Percentiles rank a stretch among this genome's conserved stretches.
Conservation (phyloP, 1,140 invertebrate genomes). For the Cydia splendana region DNA sequence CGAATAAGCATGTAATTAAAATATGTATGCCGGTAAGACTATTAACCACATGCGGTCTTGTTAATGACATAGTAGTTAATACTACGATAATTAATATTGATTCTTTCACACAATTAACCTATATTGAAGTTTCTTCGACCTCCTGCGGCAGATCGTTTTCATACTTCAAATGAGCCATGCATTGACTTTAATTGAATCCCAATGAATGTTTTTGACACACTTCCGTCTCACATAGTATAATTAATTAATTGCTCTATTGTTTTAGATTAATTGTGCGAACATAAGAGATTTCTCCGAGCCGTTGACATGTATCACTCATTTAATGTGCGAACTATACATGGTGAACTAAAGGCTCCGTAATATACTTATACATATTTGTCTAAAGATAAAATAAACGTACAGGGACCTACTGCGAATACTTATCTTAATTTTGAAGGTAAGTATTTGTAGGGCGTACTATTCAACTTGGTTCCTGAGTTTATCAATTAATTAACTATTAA, state of each 20-base stretch:
- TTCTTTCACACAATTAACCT: slow-evolving; percentile 2
- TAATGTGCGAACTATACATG: background rate
- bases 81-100: background rate
- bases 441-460: background rate
- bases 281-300: slow-evolving; percentile 4
- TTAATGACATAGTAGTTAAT: background rate
- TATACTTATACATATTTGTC: no score
- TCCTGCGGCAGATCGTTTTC: slow-evolving; percentile 13
- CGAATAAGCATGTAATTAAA: background rate
- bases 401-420: no score
- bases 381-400: no score
- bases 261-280: slow-evolving; percentile 29
- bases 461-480: background rate
- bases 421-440: no score
- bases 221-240: slow-evolving; percentile 17
- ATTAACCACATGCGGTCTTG: background rate
- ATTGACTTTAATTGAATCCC: slow-evolving; percentile 9
- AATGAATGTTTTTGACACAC: slow-evolving; percentile 28
- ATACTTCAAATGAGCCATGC: background rate
- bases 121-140: slow-evolving; percentile 21
- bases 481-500: no score
- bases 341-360: background rate
- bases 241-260: slow-evolving; percentile 31
- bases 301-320: slow-evolving; percentile 18
- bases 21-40: background rate